These are phyloP conservation scores for Nesidiocoris tenuis DNA, from an alignment of 2,888 invertebrate species.

Conservation along the genomic window DNA sequence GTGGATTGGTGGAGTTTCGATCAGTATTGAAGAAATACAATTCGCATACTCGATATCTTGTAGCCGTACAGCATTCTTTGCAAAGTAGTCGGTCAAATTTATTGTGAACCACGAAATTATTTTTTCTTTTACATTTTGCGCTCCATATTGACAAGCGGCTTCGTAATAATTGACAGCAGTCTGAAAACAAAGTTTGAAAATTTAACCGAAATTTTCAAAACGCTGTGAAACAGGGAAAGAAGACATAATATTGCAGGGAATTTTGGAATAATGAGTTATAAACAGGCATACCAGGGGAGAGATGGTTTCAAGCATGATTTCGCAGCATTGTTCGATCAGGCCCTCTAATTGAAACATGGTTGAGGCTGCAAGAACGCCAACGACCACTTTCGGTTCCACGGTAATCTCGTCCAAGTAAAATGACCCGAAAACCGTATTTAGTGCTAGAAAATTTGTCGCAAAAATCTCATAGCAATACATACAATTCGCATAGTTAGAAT, in stretches of 20 bases:
- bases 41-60: conserved; percentile 62
- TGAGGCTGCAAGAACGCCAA: conserved; percentile 70
- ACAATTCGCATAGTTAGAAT: no score
- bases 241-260: background rate
- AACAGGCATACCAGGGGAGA: conserved; percentile 62
- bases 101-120: conserved; percentile 70
- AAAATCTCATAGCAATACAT: background rate
- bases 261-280: background rate
- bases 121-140: conserved; percentile 62
- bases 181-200: conserved; percentile 55
- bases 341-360: conserved; percentile 72
- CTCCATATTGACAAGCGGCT: conserved; percentile 68
- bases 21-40: no score
- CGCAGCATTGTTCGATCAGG: conserved; percentile 69
- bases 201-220: background rate
- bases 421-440: conserved; percentile 71
- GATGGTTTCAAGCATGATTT: conserved; percentile 73
- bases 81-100: conserved; percentile 65
- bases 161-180: conserved; percentile 69
- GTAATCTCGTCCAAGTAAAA: conserved; percentile 73
- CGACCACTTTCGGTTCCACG: conserved; percentile 66
- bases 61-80: conserved; percentile 60
- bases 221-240: background rate
- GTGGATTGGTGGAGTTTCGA: no score
- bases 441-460: conserved; percentile 58